Conservation (phyloP, 2,113 vertebrate genomes). For the Ptychochromis oligacanthus region DNA sequence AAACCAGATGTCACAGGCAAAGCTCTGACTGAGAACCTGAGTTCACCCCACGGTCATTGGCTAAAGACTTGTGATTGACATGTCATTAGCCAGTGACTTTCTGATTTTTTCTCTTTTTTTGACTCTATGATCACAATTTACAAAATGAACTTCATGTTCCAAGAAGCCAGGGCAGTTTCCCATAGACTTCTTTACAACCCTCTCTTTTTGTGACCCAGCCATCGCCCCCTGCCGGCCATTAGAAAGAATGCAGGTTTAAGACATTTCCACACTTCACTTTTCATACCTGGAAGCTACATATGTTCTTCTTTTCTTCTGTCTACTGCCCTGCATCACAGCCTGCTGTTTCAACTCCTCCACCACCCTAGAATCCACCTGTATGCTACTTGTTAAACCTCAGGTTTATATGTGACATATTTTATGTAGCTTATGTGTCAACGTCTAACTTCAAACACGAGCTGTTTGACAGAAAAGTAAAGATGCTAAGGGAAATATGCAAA, state of each 20-base stretch:
- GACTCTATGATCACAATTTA: neutral
- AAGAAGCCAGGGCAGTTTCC: neutral
- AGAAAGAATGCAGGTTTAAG: neutral
- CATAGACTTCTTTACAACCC: neutral
- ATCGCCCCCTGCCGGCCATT: too few species aligned
- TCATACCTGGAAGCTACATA: too few species aligned
- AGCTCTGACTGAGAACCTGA: neutral
- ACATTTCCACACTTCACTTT: neutral
- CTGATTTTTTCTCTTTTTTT: neutral
- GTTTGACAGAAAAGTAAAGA: too few species aligned
- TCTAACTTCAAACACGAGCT: too few species aligned
- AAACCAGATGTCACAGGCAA: neutral
- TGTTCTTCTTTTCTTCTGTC: too few species aligned
- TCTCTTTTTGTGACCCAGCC: neutral
- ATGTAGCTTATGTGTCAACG: too few species aligned
- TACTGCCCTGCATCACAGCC: too few species aligned
- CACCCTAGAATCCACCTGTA: neutral
- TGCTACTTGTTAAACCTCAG: neutral
- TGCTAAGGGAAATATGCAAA: too few species aligned
- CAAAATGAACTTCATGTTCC: neutral
- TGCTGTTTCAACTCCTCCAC: neutral
- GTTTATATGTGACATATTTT: too few species aligned
- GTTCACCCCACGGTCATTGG: neutral
- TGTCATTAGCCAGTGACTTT: neutral
- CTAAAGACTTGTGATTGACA: neutral